Percentiles rank a stretch among this genome's conserved stretches.
Conservation (phyloP, 2,113 vertebrate genomes). For the Salvelinus namaycush region DNA sequence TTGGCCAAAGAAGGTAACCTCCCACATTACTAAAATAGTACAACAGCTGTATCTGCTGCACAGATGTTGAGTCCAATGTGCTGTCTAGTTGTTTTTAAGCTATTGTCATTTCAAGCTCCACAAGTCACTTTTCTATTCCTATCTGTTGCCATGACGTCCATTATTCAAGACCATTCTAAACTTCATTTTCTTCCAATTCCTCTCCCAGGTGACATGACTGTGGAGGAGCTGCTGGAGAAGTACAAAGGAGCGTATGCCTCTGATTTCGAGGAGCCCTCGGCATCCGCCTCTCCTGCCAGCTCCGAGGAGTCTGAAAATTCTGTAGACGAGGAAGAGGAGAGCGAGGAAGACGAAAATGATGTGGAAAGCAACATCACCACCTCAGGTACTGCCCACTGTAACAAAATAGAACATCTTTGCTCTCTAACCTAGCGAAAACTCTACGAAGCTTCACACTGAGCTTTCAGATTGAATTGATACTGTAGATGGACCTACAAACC, state of each 20-base stretch:
- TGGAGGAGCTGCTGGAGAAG: constrained; percentile 84
- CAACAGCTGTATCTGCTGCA: no score
- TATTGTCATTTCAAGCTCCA: neutral
- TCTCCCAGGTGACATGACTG: constrained; percentile 80
- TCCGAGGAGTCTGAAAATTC: constrained; percentile 72
- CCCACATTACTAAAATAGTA: no score
- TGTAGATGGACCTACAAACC: no score
- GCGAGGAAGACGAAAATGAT: constrained; percentile 75
- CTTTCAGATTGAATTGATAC: no score
- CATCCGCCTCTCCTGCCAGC: constrained; percentile 63
- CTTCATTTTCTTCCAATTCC: neutral
- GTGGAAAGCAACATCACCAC: constrained; percentile 76
- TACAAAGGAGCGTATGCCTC: constrained; percentile 82
- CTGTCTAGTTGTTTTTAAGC: neutral
- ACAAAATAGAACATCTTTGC: no score
- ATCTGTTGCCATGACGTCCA: neutral
- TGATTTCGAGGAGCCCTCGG: constrained; percentile 69
- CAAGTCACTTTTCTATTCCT: neutral
- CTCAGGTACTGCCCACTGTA: constrained; percentile 60
- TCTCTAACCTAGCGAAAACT: no score
- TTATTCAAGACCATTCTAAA: neutral
- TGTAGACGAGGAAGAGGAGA: constrained; percentile 78
- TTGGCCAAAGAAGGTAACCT: constrained; percentile 82
- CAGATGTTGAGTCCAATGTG: no score
- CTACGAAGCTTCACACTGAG: neutral